phyloP scores from a whole-genome alignment of 2,888 invertebrate species.

The Amblyjoppa fuscipennis region DNA sequence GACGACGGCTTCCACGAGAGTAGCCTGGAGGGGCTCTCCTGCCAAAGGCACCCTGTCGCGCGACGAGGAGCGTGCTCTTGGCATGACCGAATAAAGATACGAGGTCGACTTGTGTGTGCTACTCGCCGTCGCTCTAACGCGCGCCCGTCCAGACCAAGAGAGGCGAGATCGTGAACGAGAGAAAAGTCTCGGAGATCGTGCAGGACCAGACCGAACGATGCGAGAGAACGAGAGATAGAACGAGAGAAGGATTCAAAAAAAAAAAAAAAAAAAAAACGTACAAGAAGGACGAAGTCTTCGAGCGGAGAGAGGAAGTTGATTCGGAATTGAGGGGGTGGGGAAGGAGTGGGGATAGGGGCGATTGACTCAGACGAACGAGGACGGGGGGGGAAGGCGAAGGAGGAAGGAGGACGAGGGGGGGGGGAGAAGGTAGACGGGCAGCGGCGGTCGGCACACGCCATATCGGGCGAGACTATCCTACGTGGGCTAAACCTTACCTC shows the following conservation, averaged over 20 bases:
- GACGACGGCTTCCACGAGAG: conserved; percentile 1
- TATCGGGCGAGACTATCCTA: conserved; percentile 84
- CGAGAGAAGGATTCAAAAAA: conserved; percentile 6
- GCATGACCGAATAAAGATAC: conserved; percentile 78
- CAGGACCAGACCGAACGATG: conserved; percentile 18
- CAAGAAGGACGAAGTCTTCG: conserved; percentile 52
- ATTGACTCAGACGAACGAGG: conserved; percentile 67
- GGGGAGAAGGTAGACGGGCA: conserved; percentile 49
- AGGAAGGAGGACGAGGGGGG: conserved; percentile 19
- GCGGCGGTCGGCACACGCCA: conserved; percentile 82
- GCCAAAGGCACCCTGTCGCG: conserved; percentile 72
- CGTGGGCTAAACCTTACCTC: conserved; percentile 81
- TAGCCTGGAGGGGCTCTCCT: conserved; percentile 53
- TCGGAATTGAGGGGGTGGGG: conserved; percentile 59
- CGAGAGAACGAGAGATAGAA: conserved; percentile 28
- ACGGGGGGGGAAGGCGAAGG: conserved; percentile 34
- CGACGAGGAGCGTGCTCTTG: conserved; percentile 69
- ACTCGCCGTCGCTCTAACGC: conserved; percentile 57
- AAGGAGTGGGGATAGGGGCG: conserved; percentile 66
- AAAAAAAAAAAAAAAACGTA: conserved; percentile 39
- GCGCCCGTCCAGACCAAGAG: neutral
- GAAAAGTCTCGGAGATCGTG: neutral
- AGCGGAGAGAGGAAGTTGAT: conserved; percentile 61
- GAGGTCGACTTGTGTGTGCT: conserved; percentile 72
- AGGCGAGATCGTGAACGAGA: conserved; percentile 6